Percentiles rank a stretch among this genome's conserved stretches.
Conservation (phyloP, 53 echinoderm and acorn worm species). For the Echinarachnius parma region DNA sequence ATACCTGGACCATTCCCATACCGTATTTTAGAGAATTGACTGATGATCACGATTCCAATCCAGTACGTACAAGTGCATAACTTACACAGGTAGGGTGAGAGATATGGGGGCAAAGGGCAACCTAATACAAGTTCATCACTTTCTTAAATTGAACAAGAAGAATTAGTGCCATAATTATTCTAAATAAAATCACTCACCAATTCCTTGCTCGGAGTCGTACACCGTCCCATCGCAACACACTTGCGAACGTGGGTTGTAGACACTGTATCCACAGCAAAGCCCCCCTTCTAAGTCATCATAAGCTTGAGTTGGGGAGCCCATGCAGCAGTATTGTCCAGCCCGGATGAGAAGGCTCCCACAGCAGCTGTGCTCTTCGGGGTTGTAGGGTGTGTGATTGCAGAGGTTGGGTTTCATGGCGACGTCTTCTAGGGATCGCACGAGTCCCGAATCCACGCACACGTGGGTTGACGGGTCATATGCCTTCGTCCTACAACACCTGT, state of each 20-base stretch:
- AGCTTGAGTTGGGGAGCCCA: slow-evolving; percentile 55
- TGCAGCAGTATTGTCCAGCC: slow-evolving; percentile 66
- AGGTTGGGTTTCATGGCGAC: slow-evolving; percentile 44
- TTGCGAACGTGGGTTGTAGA: slow-evolving; percentile 52
- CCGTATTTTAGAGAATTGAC: too few relatives aligned
- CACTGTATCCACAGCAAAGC: slow-evolving; percentile 57
- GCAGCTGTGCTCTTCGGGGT: slow-evolving; percentile 53
- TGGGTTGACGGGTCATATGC: slow-evolving; percentile 50
- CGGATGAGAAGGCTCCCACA: slow-evolving; percentile 56
- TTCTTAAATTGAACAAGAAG: too few relatives aligned
- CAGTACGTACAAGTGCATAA: too few relatives aligned
- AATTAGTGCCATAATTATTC: too few relatives aligned
- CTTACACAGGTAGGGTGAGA: too few relatives aligned
- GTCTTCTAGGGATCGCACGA: slow-evolving; percentile 35
- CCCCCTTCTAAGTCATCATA: slow-evolving; percentile 47
- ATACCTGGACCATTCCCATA: too few relatives aligned
- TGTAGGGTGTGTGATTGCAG: slow-evolving; percentile 57
- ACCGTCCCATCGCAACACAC: slow-evolving; percentile 64
- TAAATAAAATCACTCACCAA: too few relatives aligned
- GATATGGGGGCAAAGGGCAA: too few relatives aligned
- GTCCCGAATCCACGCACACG: slow-evolving; percentile 47
- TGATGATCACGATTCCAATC: too few relatives aligned
- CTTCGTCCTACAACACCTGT: slow-evolving; percentile 58
- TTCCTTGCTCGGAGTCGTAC: too few relatives aligned
- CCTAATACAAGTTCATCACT: too few relatives aligned